Conservation (phyloP, 2,113 vertebrate genomes). For the Neolamprologus sp. region DNA sequence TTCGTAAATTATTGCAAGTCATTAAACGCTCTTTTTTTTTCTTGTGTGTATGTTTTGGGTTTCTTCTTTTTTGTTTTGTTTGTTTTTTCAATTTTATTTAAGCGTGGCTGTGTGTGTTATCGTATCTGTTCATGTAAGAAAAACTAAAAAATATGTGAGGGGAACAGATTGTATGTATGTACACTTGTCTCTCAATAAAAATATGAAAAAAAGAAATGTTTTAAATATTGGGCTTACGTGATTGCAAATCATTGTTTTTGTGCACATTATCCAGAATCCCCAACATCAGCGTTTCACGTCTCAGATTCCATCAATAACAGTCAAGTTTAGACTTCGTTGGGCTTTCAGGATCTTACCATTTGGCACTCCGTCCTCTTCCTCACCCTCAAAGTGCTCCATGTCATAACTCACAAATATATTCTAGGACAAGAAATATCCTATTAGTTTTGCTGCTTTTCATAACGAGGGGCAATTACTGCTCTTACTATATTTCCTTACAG, state of each 20-base stretch:
- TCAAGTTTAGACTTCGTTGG: fast-evolving
- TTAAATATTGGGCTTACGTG: neutral
- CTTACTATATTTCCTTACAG: fast-evolving
- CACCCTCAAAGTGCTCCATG: conserved; percentile 54
- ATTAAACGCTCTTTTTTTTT: too few species aligned
- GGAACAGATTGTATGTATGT: too few species aligned
- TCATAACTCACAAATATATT: conserved; percentile 67
- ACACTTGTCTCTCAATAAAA: too few species aligned
- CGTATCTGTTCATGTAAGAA: too few species aligned
- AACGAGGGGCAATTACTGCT: fast-evolving
- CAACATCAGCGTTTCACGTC: neutral
- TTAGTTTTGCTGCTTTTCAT: neutral
- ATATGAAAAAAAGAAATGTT: neutral
- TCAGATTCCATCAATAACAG: neutral
- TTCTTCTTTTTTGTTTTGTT: too few species aligned
- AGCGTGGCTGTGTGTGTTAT: too few species aligned
- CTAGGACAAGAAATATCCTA: neutral
- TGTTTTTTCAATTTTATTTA: too few species aligned
- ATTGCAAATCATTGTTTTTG: neutral
- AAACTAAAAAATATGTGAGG: too few species aligned
- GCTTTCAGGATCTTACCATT: conserved; percentile 8
- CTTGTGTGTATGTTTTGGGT: too few species aligned
- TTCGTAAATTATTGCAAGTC: too few species aligned
- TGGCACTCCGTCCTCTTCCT: conserved; percentile 14
- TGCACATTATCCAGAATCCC: neutral